Base-by-base conservation (phyloP, 2,797 vertebrate species). In the Hozukius guyotensis region DNA sequence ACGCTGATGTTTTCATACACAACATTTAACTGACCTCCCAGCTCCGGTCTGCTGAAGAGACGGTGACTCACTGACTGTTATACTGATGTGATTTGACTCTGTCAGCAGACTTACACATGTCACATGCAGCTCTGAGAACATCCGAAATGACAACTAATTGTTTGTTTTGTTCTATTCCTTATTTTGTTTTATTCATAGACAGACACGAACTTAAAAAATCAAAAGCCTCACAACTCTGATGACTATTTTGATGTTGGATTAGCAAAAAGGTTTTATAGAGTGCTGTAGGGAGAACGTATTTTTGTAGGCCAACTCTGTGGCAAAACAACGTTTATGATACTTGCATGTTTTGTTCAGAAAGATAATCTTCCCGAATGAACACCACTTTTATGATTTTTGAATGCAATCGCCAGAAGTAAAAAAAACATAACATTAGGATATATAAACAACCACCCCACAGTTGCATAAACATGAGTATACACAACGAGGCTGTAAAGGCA, bases 1-100 rank as follows among this genome's bases (percentile, higher is more conserved):
- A 82, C 24, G 10, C 36, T 61, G 72, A 77, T 88, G 77, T 88
- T 87, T 88, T 82, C 60, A 87, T 80, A 61, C 57, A 82, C 64
- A 84, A 36, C 75, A 82, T 80, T 83, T 79, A 61, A 67, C 34
- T n/a, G 25, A 57, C 64, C 32, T 84, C 42, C 29, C 65, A 68
- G 16, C 61, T 68, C 25, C 22, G 7, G 31, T 69, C 62, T 79
- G 71, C 52, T 66, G 85, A 84, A 59, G 62, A 80, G 34, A 53
- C 12, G 32, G 11, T 61, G 70, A 80, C 67, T 87, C 75, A 87
- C 52, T 55, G 49, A 27, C 53, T 60, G 20, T 60, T 59, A 83
- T 11, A 24, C 65, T 75, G 61, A 80, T 76, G 42, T 34, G 66
- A 66, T 56, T 29, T 52, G 56, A 77, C 67, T 66, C 22, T 32